Evolutionary conservation across 2,113 vertebrate genomes (phyloP).

Genomic region (Tichodroma muraria): DNA sequence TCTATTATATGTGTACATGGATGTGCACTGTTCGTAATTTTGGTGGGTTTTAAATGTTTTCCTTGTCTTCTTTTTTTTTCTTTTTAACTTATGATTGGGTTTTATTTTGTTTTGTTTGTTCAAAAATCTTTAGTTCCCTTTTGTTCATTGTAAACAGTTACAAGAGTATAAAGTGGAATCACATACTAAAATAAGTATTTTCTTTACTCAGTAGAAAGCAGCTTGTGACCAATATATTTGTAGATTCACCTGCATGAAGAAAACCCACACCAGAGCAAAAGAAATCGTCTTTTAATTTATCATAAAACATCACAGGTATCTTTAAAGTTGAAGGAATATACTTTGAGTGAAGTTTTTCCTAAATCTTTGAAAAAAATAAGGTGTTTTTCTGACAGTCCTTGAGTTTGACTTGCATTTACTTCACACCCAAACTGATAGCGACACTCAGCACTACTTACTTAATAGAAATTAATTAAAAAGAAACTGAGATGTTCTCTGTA

Average conservation of each 20-base stretch:
- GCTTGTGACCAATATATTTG: not conserved
- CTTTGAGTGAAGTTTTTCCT: not conserved
- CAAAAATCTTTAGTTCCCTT: not conserved
- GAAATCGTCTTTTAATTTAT: not conserved
- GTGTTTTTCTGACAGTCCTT: accelerated
- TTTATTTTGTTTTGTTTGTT: not conserved
- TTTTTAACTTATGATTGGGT: not conserved
- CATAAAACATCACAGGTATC: not conserved
- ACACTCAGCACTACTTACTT: not conserved
- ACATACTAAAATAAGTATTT: not conserved
- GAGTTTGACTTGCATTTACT: not conserved
- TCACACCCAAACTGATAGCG: not conserved
- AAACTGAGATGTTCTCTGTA: accelerated
- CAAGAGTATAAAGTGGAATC: not conserved
- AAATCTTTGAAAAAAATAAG: not conserved
- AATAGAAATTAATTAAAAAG: not conserved
- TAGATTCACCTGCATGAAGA: not conserved
- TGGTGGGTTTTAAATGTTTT: not conserved
- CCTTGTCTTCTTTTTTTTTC: not conserved
- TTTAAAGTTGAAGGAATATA: not conserved
- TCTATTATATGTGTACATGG: not conserved
- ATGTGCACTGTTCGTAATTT: not conserved
- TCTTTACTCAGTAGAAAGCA: not conserved
- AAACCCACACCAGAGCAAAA: not conserved
- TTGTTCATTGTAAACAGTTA: not conserved